Base-by-base conservation (phyloP, 2,888 invertebrate species). In the Lamellibrachia columna region DNA sequence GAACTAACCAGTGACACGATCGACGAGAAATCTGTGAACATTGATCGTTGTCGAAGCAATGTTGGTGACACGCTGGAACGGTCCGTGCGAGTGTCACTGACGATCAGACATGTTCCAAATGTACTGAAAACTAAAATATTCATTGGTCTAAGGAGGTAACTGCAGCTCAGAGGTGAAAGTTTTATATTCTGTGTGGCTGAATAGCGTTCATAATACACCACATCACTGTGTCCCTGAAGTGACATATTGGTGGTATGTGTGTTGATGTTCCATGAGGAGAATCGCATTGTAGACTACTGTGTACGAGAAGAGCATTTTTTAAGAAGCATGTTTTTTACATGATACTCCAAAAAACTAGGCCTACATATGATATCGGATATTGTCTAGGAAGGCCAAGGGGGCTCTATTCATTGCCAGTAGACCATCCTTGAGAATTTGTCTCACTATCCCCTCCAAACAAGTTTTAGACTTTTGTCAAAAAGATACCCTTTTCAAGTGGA, bases 21-120 rank as follows among this genome's bases (percentile, higher is more conserved):
- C n/a, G 95, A 95, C n/a, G 94, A 96, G 53, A 95, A 98, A 91
- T 94, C 96, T 90, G 94, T 94, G 7, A 96, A 96, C 93, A 60
- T 98, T 94, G 96, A 97, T 92, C 98, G 98, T 95, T 93, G 92
- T 90, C 98, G 98, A 95, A 98, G 98, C 2, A 93, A 92, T 95
- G 96, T 93, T 96, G 98, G 97, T 90, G 97, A 97, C 93, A 96
- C 96, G 92, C 95, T 98, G 53, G 94, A 96, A 92, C 97, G 98
- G 94, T 97, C 97, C 11, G 98, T 98, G 7, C 97, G 99, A 95
- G 97, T 99, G 94, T 99, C 99, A 22, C 96, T 99, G 92, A 99
- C 99, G 22, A 98, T 99, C 94, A 97, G 99, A 96, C 98, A 98
- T 97, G 99, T 99, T 90, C 99, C 99, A 91, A 99, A 98, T 94